Evolutionary conservation across 2,113 vertebrate genomes (phyloP), one percentile per base, ranked within the genome.

Genomic region (Perca flavescens): DNA sequence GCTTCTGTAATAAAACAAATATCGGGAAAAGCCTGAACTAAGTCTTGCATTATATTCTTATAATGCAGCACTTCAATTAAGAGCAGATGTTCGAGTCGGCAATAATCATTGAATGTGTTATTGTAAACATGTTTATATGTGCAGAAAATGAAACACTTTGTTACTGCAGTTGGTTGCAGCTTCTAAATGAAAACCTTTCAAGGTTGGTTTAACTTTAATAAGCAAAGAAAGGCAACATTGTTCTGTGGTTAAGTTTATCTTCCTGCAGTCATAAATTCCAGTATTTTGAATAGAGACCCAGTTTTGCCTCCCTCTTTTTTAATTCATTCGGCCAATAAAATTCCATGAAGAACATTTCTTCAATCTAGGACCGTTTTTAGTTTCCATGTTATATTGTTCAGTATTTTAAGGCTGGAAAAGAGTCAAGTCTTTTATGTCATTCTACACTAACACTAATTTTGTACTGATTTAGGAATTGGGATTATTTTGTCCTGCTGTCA

Each of bases 121-220:
- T 79, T 81, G 71, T 87, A 87, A 90, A 91, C 85, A 85, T 66
- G 57, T 88, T 78, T 64, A 85, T 78, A 80, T 80, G 49, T 79
- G 79, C 63, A 88, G 75, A 92, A 93, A 94, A 90, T 92, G 84
- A 93, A 94, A 91, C 89, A 91, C 88, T 77, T 83, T 85, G 25
- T 86, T 83, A 78, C 54, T 84, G 81, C 66, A 61, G 21, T 83
- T 71, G 65, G 68, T 78, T 77, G 46, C 63, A 47, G 52, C 40
- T 63, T 85, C 58, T 80, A 76, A 82, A 84, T 71, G 49, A 53
- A 86, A 87, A 60, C 19, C 74, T 75, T 82, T 65, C n/a, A 71
- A 52, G 61, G 28, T 74, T 67, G 46, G 36, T 86, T 88, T 74
- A 64, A 89, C 52, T 83, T 85, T 73, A 86, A 88, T 70, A 86